A percentile compares a stretch with the other conserved stretches of the same genome.
Conservation (phyloP, 2,888 invertebrate genomes). For the Hylaea fasciaria region DNA sequence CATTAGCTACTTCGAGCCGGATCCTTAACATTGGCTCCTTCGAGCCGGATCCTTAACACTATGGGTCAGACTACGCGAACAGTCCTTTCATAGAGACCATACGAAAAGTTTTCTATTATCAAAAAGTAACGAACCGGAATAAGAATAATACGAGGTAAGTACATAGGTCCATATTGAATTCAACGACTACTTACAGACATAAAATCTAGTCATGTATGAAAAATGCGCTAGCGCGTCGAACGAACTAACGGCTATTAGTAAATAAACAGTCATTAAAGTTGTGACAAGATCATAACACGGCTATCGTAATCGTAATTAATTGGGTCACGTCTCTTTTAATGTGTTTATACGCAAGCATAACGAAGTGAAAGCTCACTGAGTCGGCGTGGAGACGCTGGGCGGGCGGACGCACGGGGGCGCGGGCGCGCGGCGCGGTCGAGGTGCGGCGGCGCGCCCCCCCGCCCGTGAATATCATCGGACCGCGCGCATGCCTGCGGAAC, state of each 20-base stretch:
- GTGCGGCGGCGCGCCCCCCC: constrained; percentile 82
- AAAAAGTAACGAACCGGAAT: too few species aligned
- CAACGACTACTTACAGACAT: too few species aligned
- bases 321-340: constrained; percentile 34
- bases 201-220: background rate
- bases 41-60: too few species aligned
- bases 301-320: constrained; percentile 37
- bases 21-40: too few species aligned
- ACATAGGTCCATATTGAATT: too few species aligned
- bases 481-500: constrained; percentile 58
- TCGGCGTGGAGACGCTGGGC: constrained; percentile 64
- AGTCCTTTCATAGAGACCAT: too few species aligned
- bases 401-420: constrained; percentile 60
- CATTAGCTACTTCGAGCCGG: too few species aligned
- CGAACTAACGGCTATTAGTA: constrained; percentile 25
- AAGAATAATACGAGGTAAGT: too few species aligned
- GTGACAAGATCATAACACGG: constrained; percentile 28
- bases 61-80: too few species aligned
- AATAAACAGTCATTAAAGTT: constrained; percentile 40
- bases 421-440: constrained; percentile 71
- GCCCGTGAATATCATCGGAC: constrained; percentile 83
- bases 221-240: constrained; percentile 11
- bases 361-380: constrained; percentile 62
- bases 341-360: constrained; percentile 39
- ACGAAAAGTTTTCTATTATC: too few species aligned